Conservation (phyloP, 2,888 invertebrate genomes). For the Callimorpha dominula region DNA sequence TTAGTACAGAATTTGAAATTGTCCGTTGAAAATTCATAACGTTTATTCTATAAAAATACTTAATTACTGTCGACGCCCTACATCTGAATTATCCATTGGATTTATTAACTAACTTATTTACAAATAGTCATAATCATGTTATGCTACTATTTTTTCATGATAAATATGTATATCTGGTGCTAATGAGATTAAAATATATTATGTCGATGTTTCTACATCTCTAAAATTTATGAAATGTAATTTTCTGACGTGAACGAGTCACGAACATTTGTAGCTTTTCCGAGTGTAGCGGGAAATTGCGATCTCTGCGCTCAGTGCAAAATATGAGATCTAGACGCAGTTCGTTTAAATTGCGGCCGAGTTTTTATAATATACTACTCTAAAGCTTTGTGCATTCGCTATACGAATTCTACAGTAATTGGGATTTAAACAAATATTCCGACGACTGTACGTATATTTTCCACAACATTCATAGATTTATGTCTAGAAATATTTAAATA, state of each 20-base stretch:
- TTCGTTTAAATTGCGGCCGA: slow-evolving; percentile 80
- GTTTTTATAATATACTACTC: slow-evolving; percentile 77
- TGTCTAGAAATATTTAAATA: not conserved
- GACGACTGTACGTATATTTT: slow-evolving; percentile 28
- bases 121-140: not conserved
- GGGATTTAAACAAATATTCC: slow-evolving; percentile 45
- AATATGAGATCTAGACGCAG: slow-evolving; percentile 80
- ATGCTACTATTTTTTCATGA: not conserved
- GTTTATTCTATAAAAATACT: not conserved
- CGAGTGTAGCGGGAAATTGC: slow-evolving; percentile 84
- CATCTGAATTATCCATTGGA: not conserved
- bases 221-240: slow-evolving; percentile 85
- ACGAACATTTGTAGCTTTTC: slow-evolving; percentile 85
- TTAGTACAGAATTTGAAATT: not conserved
- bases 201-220: slow-evolving; percentile 60
- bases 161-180: not conserved
- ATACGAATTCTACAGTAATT: slow-evolving; percentile 38
- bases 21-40: not conserved
- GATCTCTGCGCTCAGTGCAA: slow-evolving; percentile 75
- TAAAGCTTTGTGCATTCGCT: slow-evolving; percentile 25
- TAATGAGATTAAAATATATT: slow-evolving; percentile 25
- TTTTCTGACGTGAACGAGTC: slow-evolving; percentile 83
- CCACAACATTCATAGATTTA: slow-evolving; percentile 12
- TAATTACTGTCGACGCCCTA: not conserved
- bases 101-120: not conserved